Evolutionary conservation across 37 sponge, comb jelly and placozoan species (phyloP).

Genomic region (Spongia lamella): DNA sequence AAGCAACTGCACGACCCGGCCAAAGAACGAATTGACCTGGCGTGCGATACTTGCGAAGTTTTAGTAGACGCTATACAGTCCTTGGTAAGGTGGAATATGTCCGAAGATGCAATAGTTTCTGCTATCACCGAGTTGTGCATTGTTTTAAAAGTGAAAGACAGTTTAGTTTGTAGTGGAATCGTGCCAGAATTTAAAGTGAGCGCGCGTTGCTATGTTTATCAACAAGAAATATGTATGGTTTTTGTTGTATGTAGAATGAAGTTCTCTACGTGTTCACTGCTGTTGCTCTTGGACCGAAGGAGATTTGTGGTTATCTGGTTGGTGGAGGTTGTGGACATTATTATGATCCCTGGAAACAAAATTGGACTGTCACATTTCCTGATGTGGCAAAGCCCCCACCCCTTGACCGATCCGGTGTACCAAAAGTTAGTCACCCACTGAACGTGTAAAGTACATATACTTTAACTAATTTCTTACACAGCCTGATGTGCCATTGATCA

Average conservation of each 20-base stretch:
- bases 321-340: constrained; percentile 64
- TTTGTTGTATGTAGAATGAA: constrained; percentile 37
- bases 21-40: background rate
- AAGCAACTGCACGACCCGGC: too few species aligned
- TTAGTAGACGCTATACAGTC: constrained; percentile 28
- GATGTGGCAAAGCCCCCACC: constrained; percentile 69
- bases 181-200: constrained; percentile 65
- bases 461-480: background rate
- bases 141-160: constrained; percentile 52
- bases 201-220: background rate
- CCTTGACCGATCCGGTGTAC: constrained; percentile 41
- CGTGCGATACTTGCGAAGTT: constrained; percentile 62
- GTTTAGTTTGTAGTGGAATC: constrained; percentile 58
- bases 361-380: constrained; percentile 76
- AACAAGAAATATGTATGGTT: background rate
- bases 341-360: constrained; percentile 77
- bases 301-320: constrained; percentile 62
- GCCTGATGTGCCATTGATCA: constrained; percentile 59
- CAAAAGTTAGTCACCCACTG: constrained; percentile 39
- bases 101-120: constrained; percentile 61
- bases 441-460: background rate
- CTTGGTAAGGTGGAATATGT: constrained; percentile 14
- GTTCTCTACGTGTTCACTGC: constrained; percentile 52
- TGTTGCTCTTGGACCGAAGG: constrained; percentile 55
- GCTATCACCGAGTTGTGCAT: constrained; percentile 45